Evolutionary conservation across 2,888 invertebrate genomes (phyloP), one percentile per base, ranked within the genome.

Genomic region (Apamea crenata): DNA sequence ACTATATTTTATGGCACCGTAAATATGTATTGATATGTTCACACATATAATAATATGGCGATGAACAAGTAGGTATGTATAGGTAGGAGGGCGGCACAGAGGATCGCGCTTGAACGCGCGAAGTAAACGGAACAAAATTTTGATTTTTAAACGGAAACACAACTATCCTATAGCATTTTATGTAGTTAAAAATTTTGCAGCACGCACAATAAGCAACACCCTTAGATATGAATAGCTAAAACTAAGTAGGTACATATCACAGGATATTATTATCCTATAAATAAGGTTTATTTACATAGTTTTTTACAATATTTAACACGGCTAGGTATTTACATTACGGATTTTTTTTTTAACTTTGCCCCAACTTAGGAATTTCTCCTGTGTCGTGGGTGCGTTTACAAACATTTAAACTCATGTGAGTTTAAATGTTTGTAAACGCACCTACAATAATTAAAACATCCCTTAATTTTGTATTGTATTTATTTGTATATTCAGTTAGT

Each of bases 1-100:
- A 86, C 81, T 70, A 74, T 88, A 82, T 86, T 91, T 92, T 92
- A 91, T 88, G 83, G 80, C 69, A 77, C 80, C 86, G 87, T 91
- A 91, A 92, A 91, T 89, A 88, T 87, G 83, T 86, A 86, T 90
- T 82, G 78, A 79, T 86, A 78, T 86, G 85, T 80, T 80, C 78
- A 83, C 77, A 88, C 76, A 75, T 71, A 66, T 76, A 53, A 89
- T 78, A 59, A 89, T 78, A 74, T 68, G 47, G 73, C 50, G 56
- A 69, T 6, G 53, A 84, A 56, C 36, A 10, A 40, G 79, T 40
- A 78, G 25, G 40, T 36, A 12, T 8, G 12, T 44, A 16, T 76
- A 10, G 3, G 36, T 47, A 25, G 25, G 21, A 2, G 59, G n/a
- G 1, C 25, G 7, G n/a, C 6, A 36, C 1, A 67, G 25, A 70